phyloP scores from a whole-genome alignment of 2,797 vertebrate species.

The Lepidocolaptes lacrymiger region DNA sequence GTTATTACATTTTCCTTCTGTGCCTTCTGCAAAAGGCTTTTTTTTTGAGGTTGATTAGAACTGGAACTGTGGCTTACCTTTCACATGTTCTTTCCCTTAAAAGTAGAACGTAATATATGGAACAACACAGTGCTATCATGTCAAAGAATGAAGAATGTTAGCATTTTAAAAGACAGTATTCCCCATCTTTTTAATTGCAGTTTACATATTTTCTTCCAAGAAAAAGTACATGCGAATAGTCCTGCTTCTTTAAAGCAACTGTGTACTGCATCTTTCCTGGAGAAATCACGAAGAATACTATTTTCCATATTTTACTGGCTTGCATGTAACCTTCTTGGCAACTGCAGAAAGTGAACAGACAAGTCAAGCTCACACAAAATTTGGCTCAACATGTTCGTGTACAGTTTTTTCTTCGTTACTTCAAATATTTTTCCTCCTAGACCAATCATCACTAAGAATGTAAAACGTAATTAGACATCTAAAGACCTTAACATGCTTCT shows the following conservation, averaged over 20 bases:
- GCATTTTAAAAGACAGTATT: not conserved
- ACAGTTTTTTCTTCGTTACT: not conserved
- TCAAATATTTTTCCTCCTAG: not conserved
- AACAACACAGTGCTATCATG: not conserved
- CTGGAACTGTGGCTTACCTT: constrained; percentile 49
- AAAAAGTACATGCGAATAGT: not conserved
- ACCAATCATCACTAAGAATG: not conserved
- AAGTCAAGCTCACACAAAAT: not conserved
- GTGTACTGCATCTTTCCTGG: not conserved
- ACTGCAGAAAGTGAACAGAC: constrained; percentile 43
- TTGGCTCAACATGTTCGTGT: not conserved
- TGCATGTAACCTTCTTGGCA: constrained; percentile 23
- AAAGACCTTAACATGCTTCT: not conserved
- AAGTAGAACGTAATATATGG: not conserved
- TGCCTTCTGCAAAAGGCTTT: not conserved
- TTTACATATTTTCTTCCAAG: not conserved
- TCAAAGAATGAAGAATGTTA: not conserved
- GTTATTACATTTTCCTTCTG: not conserved
- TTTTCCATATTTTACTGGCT: constrained; percentile 12
- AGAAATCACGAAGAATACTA: constrained; percentile 5
- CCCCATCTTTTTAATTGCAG: not conserved
- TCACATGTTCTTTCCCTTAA: constrained; percentile 7
- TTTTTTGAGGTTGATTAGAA: not conserved
- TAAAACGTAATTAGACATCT: not conserved
- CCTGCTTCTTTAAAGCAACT: constrained; percentile 35